Base-by-base conservation (phyloP, 2,888 invertebrate genomes). In the Pocota personata region DNA sequence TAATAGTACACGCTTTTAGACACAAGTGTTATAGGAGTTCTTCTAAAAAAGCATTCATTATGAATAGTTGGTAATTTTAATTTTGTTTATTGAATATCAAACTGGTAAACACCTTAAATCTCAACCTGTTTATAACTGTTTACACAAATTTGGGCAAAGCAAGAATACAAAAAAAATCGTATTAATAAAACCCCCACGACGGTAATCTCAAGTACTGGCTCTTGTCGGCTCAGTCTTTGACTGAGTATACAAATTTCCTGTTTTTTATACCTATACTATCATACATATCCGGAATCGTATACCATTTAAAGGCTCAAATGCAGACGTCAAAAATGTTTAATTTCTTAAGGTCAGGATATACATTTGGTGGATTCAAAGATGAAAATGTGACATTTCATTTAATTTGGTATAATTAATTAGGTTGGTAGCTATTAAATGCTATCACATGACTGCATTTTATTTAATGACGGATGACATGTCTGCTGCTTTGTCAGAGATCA, bases 71-170 rank as follows among this genome's bases (percentile, higher is more conserved):
- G n/a, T n/a, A n/a, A n/a, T n/a, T n/a, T n/a, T n/a, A n/a, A n/a
- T n/a, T n/a, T n/a, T n/a, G n/a, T 30, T 43, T 1, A 30, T 69
- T 27, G 27, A 57, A 46, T 21, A 30, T 19, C 43, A 57, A 69
- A 43, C 21, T 30, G n/a, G 30, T 19, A 43, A 43, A n/a, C 24
- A 10, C 5, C 16, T 12, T 35, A 7, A 66, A 50, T 66, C 19
- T 14, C 3, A 48, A 46, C 71, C 48, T 48, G 71, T 60, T 48
- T 35, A 60, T 50, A 32, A 60, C 48, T 48, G 48, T 60, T 48
- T 60, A 27, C 48, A 60, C 48, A 24, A 48, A 27, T 48, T 14
- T 48, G 48, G 48, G 24, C 6, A 48, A 35, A 46, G 4, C 7
- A 58, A 48, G n/a, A n/a, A n/a, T n/a, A n/a, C n/a, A 16, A 48